Conservation (phyloP, 2,888 invertebrate genomes). For the Drosophila austrosaltans region DNA sequence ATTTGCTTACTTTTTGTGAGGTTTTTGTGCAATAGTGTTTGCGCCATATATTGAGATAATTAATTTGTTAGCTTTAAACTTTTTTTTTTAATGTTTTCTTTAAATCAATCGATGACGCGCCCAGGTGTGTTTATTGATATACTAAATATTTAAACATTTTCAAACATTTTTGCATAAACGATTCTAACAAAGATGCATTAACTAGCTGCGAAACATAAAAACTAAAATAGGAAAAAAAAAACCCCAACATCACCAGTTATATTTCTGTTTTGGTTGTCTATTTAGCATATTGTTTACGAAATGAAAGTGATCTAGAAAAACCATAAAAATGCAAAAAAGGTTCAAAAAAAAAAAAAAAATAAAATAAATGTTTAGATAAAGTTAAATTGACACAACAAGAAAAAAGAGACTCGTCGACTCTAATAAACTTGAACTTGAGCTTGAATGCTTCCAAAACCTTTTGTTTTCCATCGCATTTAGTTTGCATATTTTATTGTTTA, state of each 20-base stretch:
- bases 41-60: not conserved
- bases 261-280: slow-evolving; percentile 18
- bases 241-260: not conserved
- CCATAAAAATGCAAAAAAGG: slow-evolving; percentile 28
- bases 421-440: slow-evolving; percentile 73
- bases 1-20: not conserved
- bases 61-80: not conserved
- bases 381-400: slow-evolving; percentile 10
- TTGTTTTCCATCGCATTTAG: slow-evolving; percentile 32
- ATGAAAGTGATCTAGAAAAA: slow-evolving; percentile 54
- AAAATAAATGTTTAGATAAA: slow-evolving; percentile 16
- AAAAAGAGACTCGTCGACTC: slow-evolving; percentile 30
- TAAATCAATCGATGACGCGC: not conserved
- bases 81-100: not conserved
- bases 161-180: slow-evolving; percentile 16
- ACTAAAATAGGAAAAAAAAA: not conserved
- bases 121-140: not conserved
- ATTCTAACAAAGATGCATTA: slow-evolving; percentile 13
- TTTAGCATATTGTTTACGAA: slow-evolving; percentile 34
- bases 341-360: slow-evolving; percentile 2
- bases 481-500: slow-evolving; percentile 43
- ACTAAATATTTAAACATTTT: slow-evolving; percentile 3
- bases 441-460: slow-evolving; percentile 27
- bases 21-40: slow-evolving; percentile 3
- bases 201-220: not conserved